Evolutionary conservation across 1,140 invertebrate species (phyloP).

Genomic region (Drosophila bocki): DNA sequence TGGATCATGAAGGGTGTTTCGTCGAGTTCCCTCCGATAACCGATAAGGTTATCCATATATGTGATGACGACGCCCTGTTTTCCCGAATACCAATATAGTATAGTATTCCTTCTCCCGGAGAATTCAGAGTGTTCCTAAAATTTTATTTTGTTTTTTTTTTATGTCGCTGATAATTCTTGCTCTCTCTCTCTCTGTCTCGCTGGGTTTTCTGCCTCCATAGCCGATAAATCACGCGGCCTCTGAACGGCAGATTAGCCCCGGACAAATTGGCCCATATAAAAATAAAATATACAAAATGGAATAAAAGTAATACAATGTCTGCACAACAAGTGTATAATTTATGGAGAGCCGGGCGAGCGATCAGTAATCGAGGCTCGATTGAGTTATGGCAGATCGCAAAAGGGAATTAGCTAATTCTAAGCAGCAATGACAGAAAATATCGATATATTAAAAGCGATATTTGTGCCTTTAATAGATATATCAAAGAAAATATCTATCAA

Average conservation of each 20-base stretch:
- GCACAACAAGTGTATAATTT: conserved; percentile 27
- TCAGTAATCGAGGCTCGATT: conserved; percentile 7
- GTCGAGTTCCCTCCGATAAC: conserved; percentile 1
- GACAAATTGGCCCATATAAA: conserved; percentile 61
- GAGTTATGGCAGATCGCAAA: conserved; percentile 1
- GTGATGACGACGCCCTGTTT: conserved; percentile 4
- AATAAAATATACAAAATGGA: conserved; percentile 5
- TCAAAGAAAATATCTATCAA: no score
- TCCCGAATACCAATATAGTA: not conserved
- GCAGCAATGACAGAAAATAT: not conserved
- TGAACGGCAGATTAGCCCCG: conserved; percentile 53
- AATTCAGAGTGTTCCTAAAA: not conserved
- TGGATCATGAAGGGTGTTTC: conserved; percentile 5
- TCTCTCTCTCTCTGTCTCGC: not conserved
- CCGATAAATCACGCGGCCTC: conserved; percentile 60
- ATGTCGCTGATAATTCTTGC: conserved; percentile 16
- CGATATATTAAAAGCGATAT: no score
- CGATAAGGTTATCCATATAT: conserved; percentile 30
- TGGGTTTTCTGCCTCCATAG: not conserved
- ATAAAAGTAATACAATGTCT: conserved; percentile 24
- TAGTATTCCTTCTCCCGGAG: conserved; percentile 1
- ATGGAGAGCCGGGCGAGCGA: conserved; percentile 10
- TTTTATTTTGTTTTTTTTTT: not conserved
- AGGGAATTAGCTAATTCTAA: not conserved
- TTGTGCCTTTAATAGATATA: no score